Percentiles rank a stretch among this genome's conserved stretches.
phyloP scores from a whole-genome alignment of 2,888 invertebrate genomes.

The Cerastis leucographa region DNA sequence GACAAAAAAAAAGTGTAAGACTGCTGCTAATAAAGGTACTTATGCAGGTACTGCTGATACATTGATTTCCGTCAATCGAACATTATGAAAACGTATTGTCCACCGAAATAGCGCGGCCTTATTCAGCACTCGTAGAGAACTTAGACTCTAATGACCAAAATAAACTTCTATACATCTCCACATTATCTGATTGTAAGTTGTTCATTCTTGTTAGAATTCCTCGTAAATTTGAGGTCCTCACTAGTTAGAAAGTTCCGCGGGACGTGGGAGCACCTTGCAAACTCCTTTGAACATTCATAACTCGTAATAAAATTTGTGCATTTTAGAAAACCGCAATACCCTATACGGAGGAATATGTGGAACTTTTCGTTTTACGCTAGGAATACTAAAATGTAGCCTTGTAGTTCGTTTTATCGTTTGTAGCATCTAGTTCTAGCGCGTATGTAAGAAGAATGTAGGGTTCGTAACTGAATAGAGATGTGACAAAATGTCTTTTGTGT shows the following conservation, averaged over 20 bases:
- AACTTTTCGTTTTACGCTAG: conserved; percentile 53
- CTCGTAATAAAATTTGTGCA: conserved; percentile 64
- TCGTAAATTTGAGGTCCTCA: conserved; percentile 44
- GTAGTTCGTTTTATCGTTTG: conserved; percentile 40
- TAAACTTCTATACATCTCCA: conserved; percentile 40
- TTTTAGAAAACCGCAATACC: conserved; percentile 60
- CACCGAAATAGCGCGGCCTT: conserved; percentile 1
- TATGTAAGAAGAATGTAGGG: not conserved
- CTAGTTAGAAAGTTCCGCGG: conserved; percentile 55
- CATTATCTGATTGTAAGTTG: conserved; percentile 54
- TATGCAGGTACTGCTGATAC: not conserved
- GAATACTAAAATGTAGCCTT: conserved; percentile 60
- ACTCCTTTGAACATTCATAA: conserved; percentile 64
- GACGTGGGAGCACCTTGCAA: conserved; percentile 50
- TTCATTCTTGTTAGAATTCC: conserved; percentile 51
- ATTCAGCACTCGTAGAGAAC: conserved; percentile 32
- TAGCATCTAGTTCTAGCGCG: conserved; percentile 27
- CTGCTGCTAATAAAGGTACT: too few relatives aligned
- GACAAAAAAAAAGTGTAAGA: not conserved
- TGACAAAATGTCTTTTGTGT: conserved; percentile 25
- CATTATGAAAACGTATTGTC: not conserved
- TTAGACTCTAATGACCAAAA: conserved; percentile 31
- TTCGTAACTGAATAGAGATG: conserved; percentile 41
- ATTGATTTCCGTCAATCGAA: not conserved
- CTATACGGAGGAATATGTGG: conserved; percentile 48